Evolutionary conservation across 2,113 vertebrate genomes (phyloP).

Genomic region (Piliocolobus tephrosceles): DNA sequence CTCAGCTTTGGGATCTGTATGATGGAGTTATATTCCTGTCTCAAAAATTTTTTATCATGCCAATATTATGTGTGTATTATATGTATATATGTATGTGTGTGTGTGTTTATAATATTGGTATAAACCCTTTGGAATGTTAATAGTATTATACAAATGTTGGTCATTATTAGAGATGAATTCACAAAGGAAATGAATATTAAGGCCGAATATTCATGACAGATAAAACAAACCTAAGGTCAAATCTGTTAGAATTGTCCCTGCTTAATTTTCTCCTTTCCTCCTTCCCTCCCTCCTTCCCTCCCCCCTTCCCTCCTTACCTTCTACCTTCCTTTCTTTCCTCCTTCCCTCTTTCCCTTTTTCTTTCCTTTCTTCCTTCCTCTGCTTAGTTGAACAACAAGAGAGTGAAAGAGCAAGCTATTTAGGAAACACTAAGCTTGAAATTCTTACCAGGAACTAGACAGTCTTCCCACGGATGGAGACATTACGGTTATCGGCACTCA

Average conservation of each 20-base stretch:
- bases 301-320: too few species aligned
- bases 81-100: fast-evolving
- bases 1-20: not conserved
- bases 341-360: not conserved
- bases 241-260: not conserved
- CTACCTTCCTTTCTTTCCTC: too few species aligned
- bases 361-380: not conserved
- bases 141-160: not conserved
- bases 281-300: not conserved
- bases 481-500: not conserved
- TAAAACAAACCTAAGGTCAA: not conserved
- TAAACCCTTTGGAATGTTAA: not conserved
- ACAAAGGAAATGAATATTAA: not conserved
- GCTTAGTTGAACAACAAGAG: conserved; percentile 26
- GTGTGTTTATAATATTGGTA: too few species aligned
- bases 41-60: not conserved
- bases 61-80: not conserved
- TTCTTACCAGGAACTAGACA: conserved; percentile 29
- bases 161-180: not conserved
- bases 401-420: not conserved
- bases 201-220: not conserved
- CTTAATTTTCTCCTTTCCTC: not conserved
- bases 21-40: not conserved
- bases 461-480: conserved; percentile 20
- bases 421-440: conserved; percentile 51